phyloP scores from a whole-genome alignment of 2,797 vertebrate genomes.

The Prionace glauca region DNA sequence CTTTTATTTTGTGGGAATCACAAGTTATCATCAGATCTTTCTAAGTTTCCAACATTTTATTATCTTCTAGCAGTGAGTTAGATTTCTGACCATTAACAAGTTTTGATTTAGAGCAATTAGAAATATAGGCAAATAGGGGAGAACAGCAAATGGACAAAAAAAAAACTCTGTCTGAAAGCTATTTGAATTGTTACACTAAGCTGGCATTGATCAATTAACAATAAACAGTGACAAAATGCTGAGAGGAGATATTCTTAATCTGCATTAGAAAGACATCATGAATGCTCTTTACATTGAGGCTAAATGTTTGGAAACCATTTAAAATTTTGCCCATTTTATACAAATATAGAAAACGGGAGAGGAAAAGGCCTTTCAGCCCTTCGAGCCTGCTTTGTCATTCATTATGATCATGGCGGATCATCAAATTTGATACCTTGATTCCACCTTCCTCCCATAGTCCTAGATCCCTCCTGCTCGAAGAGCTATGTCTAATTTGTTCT shows the following conservation, averaged over 20 bases:
- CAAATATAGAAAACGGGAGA: background rate
- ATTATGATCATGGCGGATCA: too few species aligned
- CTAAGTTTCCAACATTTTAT: background rate
- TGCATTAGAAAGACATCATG: background rate
- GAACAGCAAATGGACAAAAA: background rate
- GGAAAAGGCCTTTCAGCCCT: too few species aligned
- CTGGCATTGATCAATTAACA: slow-evolving; percentile 12
- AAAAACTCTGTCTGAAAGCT: background rate
- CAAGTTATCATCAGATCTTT: background rate
- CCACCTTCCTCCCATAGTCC: too few species aligned
- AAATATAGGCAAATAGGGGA: background rate
- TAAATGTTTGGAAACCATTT: background rate
- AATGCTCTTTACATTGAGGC: background rate
- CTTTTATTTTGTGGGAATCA: background rate
- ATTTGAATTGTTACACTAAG: background rate
- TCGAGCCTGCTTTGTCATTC: too few species aligned
- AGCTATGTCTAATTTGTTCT: too few species aligned
- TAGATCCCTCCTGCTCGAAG: too few species aligned
- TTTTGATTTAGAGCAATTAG: background rate
- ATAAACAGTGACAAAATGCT: background rate
- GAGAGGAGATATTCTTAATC: slow-evolving; percentile 9
- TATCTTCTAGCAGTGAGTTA: background rate
- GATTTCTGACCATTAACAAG: background rate
- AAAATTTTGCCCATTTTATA: background rate
- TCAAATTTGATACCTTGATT: too few species aligned